Evolutionary conservation across 2,888 invertebrate species (phyloP).

Genomic region (Apodemia hepburni): DNA sequence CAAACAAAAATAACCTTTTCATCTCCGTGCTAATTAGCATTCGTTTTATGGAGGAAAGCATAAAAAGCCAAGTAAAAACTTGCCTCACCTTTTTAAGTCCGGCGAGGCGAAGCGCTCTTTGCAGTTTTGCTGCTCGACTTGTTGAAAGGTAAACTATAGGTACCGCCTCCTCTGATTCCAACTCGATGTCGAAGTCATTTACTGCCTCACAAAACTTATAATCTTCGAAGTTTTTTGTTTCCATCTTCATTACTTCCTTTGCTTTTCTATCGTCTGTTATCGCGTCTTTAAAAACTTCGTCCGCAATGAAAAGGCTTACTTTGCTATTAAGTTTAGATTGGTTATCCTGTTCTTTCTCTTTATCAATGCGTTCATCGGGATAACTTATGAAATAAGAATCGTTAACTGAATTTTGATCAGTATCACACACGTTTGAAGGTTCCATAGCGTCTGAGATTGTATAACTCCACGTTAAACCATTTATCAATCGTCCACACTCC

Average conservation of each 20-base stretch:
- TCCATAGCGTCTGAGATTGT: background rate
- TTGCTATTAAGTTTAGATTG: slow-evolving; percentile 50
- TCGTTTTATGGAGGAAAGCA: slow-evolving; percentile 16
- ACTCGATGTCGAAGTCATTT: slow-evolving; percentile 70
- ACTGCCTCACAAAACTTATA: slow-evolving; percentile 63
- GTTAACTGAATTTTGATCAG: slow-evolving; percentile 38
- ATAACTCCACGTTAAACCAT: slow-evolving; percentile 54
- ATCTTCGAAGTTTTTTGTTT: slow-evolving; percentile 40
- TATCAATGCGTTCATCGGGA: slow-evolving; percentile 50
- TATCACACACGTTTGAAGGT: slow-evolving; percentile 34
- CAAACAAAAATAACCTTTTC: slow-evolving; percentile 14
- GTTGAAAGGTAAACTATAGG: slow-evolving; percentile 74
- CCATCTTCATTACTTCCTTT: slow-evolving; percentile 62
- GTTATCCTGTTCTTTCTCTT: slow-evolving; percentile 21
- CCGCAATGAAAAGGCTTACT: slow-evolving; percentile 60
- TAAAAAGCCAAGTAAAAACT: background rate
- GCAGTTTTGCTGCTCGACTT: slow-evolving; percentile 72
- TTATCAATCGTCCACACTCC: slow-evolving; percentile 58
- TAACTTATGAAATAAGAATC: slow-evolving; percentile 60
- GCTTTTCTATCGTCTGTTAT: slow-evolving; percentile 53
- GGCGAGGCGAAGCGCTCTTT: slow-evolving; percentile 77
- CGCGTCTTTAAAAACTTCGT: slow-evolving; percentile 58
- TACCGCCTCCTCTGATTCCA: slow-evolving; percentile 61
- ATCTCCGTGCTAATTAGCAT: slow-evolving; percentile 6
- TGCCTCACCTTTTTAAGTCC: slow-evolving; percentile 78